Evolutionary conservation across 2,797 vertebrate species (phyloP), one percentile per base, ranked within the genome.

Genomic region (Falco rusticolus): DNA sequence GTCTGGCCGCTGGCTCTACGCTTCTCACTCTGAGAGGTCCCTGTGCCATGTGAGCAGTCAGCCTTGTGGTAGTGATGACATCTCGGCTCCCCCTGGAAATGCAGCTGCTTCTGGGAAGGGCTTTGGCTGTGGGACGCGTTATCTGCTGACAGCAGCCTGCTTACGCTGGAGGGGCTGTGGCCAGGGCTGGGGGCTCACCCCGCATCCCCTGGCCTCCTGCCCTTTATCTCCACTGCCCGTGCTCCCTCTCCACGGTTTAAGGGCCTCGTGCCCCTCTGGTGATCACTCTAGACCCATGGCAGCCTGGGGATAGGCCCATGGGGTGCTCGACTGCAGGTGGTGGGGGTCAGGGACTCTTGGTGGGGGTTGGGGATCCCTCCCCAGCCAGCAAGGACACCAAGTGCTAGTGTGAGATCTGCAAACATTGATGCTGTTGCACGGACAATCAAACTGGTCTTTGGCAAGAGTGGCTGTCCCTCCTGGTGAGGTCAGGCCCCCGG

Each of bases 141-240:
- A 97, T 95, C 95, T 96, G 54, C 51, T 22, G 43, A 45, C 75
- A 74, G 84, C 94, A 95, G 94, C 75, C 68, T 71, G 64, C 69
- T 41, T 68, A 56, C 0, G 0, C 78, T 64, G 43, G 51, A 80
- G 96, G 86, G 94, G 90, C 95, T 51, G 94, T 93, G 94, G 93
- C 95, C 54, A 16, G 87, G 87, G 81, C 69, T 56, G 57, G 95
- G 96, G 96, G 93, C 85, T 96, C 61, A 8, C 69, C 53, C 12
- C 10, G 13, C 66, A 50, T 89, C 88, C 89, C 64, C 20, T 8
- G 28, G 64, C 93, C 76, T 95, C 74, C 74, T 83, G 72, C 59
- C 65, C 80, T 93, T 96, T 97, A 95, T 96, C 95, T 95, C 56
- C 2, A 5, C 37, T 2, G 0, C 22, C 84, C 93, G 90, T 6